phyloP scores from a whole-genome alignment of 2,797 vertebrate genomes.

The Clarias fuscus region DNA sequence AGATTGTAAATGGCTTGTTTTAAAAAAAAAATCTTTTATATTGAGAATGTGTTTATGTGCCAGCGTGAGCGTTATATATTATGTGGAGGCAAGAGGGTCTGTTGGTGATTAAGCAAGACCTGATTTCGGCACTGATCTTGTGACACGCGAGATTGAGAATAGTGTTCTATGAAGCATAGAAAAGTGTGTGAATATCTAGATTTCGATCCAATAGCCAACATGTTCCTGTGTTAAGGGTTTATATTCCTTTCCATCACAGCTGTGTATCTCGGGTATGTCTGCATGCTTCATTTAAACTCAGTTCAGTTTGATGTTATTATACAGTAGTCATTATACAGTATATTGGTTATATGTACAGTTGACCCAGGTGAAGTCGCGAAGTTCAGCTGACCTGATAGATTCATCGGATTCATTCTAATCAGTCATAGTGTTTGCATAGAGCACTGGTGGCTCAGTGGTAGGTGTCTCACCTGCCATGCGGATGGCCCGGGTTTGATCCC shows the following conservation, averaged over 20 bases:
- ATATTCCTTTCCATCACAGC: background rate
- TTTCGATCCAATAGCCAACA: background rate
- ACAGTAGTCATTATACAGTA: background rate
- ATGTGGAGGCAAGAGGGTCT: background rate
- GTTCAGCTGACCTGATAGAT: background rate
- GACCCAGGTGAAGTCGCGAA: too few species aligned
- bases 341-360: background rate
- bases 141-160: background rate
- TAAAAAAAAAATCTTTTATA: background rate
- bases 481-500: too few species aligned
- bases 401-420: background rate
- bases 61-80: background rate
- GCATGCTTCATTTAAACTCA: conserved; percentile 6
- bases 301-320: background rate
- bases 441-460: too few species aligned
- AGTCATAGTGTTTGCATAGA: background rate
- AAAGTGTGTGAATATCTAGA: background rate
- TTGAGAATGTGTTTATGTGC: background rate
- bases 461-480: too few species aligned
- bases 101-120: background rate
- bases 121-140: background rate
- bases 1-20: background rate
- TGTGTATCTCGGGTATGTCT: conserved; percentile 8
- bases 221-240: background rate
- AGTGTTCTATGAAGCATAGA: background rate